Evolutionary conservation across 2,797 vertebrate species (phyloP), one percentile per base, ranked within the genome.

Genomic region (Triplophysa bombifrons): DNA sequence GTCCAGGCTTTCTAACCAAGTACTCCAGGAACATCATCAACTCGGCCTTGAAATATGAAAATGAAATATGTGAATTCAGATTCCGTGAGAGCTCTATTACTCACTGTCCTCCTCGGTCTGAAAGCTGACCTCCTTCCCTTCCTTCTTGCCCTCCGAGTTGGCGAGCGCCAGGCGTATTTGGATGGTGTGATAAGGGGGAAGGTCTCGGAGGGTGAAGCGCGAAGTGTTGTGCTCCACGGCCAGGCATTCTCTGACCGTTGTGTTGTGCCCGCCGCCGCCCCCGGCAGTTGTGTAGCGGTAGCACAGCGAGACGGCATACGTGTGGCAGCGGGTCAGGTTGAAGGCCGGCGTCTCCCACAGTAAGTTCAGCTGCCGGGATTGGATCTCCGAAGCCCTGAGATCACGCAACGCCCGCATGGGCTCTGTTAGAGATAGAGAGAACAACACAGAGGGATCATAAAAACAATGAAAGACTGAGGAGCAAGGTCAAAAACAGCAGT

Each of bases 61-160:
- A 5, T 72, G 30, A 64, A 81, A 69, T 20, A 55, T 64, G 34
- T 74, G 22, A 9, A 79, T 51, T 34, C 56, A 46, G 65, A 67
- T 66, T 46, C 20, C 22, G 22, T 27, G 12, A 72, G 38, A 50
- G 44, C 0, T 60, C 3, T 58, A 17, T 71, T 81, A 38, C 97
- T 96, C 88, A 99, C 97, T 94, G 64, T 99, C 97, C 84, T 99
- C 97, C 16, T 98, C 97, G 0, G 97, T 99, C 90, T 98, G 96
- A 88, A 98, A 98, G 63, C 93, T 89, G 89, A 96, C 92, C 89
- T 98, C 96, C 78, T 95, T 94, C 90, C 96, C 94, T 81, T 98
- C 98, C 89, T 98, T 99, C 85, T 95, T 96, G 7, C 98, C 98
- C 88, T 98, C 97, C 0, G 96, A 95, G 87, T 98, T 99, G 80